Evolutionary conservation across 2,888 invertebrate genomes (phyloP).

Genomic region (Dendrolimus houi): DNA sequence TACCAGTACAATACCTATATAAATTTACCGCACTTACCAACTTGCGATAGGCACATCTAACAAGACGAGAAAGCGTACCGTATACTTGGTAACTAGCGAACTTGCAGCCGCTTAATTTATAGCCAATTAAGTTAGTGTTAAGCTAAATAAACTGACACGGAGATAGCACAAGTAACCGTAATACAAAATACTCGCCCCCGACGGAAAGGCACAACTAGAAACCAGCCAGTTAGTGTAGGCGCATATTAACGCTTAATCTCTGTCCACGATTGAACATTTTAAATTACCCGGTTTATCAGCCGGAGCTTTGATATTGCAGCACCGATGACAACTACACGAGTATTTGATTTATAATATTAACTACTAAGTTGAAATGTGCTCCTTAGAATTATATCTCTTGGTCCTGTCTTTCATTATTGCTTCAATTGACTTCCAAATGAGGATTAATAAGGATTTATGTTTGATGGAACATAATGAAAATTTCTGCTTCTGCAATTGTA

Average conservation of each 20-base stretch:
- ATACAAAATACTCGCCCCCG: slow-evolving; percentile 37
- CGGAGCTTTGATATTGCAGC: slow-evolving; percentile 44
- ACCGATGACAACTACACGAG: slow-evolving; percentile 56
- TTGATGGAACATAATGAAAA: slow-evolving; percentile 32
- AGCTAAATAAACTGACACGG: slow-evolving; percentile 65
- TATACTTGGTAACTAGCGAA: slow-evolving; percentile 48
- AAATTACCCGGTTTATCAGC: slow-evolving; percentile 43
- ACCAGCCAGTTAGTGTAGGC: slow-evolving; percentile 35
- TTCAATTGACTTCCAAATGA: slow-evolving; percentile 57
- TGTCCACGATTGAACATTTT: slow-evolving; percentile 34
- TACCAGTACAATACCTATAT: slow-evolving; percentile 25
- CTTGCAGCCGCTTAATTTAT: slow-evolving; percentile 63
- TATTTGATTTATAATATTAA: slow-evolving; percentile 57
- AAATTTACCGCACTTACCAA: slow-evolving; percentile 31
- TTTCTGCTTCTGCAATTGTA: slow-evolving; percentile 38
- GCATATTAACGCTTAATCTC: slow-evolving; percentile 26
- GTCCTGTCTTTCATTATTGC: slow-evolving; percentile 48
- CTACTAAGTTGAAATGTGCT: slow-evolving; percentile 40
- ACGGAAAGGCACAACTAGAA: slow-evolving; percentile 18
- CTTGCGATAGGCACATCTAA: slow-evolving; percentile 39
- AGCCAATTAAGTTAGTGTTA: slow-evolving; percentile 71
- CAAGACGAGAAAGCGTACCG: slow-evolving; percentile 43
- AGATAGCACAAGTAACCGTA: slow-evolving; percentile 58
- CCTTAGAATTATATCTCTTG: slow-evolving; percentile 38
- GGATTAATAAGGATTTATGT: slow-evolving; percentile 62